Base-by-base conservation (phyloP, 2,113 vertebrate species). In the Dipodomys merriami region DNA sequence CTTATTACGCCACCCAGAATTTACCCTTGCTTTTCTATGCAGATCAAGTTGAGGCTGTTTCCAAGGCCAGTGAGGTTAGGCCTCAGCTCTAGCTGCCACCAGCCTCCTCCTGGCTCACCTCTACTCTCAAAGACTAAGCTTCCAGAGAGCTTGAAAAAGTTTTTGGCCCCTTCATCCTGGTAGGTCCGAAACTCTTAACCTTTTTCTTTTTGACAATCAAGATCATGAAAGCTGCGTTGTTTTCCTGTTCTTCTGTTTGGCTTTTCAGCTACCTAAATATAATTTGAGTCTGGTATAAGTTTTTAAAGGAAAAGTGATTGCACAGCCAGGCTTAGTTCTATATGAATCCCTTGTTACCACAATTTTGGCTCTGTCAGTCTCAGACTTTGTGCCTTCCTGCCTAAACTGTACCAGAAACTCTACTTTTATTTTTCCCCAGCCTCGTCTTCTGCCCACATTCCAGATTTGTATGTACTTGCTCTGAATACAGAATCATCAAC, bases 211-310 rank as follows among this genome's bases (percentile, higher is more conserved):
- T 83, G 85, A 90, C 46, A 69, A 15, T 22, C 20, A 20, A 88
- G 67, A 92, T 87, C 74, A 76, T 64, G 46, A 94, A 90, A 93
- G 4, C 62, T 73, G 33, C 39, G 11, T 91, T 18, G 12, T 77
- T 94, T 92, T 86, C 53, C 18, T 30, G 67, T 83, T 91, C 90
- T 30, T 94, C 83, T 96, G 29, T 76, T 73, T 92, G 94, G 67
- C 33, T 74, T 90, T 68, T 88, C 80, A 87, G 86, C 30, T 27
- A 64, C 68, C 18, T 83, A 49, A n/a, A 7, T 20, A 57, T 57
- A 15, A 16, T 44, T 91, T 93, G 71, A 93, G 87, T 88, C 88
- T 92, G 86, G 27, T 30, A 53, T 77, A 44, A 68, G 2, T 78
- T 79, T 91, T 83, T 86, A 46, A 30, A 77, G 64, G 64, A 94